Conservation (phyloP, 2,113 vertebrate genomes). For the Oreochromis aureus region DNA sequence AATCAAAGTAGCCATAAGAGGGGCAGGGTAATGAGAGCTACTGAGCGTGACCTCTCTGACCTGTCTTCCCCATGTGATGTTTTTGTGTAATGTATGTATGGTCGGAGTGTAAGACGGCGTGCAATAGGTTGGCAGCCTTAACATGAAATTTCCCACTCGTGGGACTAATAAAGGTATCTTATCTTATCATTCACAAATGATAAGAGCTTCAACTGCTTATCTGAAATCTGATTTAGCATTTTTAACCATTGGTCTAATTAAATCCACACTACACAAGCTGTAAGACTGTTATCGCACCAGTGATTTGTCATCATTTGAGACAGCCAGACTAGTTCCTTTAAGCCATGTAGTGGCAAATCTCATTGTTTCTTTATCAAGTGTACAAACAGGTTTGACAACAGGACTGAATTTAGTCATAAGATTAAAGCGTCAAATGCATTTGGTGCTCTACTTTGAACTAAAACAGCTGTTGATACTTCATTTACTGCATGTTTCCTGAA, state of each 20-base stretch:
- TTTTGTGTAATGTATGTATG: no score
- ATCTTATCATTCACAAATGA: background rate
- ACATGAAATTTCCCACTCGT: no score
- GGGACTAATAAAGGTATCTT: no score
- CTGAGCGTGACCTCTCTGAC: background rate
- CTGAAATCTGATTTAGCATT: background rate
- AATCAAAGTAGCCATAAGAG: background rate
- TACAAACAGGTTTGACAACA: background rate
- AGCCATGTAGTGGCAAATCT: background rate
- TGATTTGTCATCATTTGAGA: background rate
- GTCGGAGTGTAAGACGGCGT: no score
- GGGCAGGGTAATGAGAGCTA: background rate
- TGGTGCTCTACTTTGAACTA: background rate
- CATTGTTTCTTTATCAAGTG: background rate
- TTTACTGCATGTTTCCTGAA: background rate
- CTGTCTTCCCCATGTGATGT: no score
- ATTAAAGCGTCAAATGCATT: background rate
- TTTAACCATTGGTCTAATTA: background rate
- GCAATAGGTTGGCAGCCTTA: no score
- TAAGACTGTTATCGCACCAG: background rate
- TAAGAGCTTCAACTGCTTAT: no score
- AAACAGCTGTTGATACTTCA: background rate
- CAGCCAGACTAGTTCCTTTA: background rate
- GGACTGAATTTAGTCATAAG: background rate
- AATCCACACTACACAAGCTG: background rate